Evolutionary conservation across 2,797 vertebrate genomes (phyloP), one percentile per base, ranked within the genome.

Genomic region (Otolemur crassicaudatus): DNA sequence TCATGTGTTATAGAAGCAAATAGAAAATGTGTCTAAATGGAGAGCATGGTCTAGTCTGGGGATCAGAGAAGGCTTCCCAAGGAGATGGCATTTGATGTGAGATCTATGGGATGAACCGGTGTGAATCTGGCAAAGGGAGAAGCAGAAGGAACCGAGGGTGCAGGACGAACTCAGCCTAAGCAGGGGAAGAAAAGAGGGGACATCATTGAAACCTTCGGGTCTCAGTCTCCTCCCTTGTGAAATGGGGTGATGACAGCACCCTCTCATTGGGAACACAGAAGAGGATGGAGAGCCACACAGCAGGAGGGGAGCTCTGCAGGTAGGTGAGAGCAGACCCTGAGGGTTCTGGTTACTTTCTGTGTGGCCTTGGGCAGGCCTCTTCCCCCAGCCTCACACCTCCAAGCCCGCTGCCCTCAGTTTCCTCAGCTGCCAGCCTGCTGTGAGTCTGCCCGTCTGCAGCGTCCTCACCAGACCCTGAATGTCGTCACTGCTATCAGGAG

Each of bases 141-240:
- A 17, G 37, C 65, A 7, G 40, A 27, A 16, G 69, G 67, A 34
- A 22, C 43, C 12, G 67, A 65, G 70, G 22, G 56, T 37, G 87
- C 40, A 31, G 25, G 22, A 49, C 20, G 7, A 20, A 75, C 14
- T 31, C 14, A 7, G 25, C 8, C 7, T 1, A 6, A 34, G 73
- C 20, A 27, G 46, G 70, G 37, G 12, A 60, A 20, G 70, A 19
- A 76, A 29, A 6, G 58, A 61, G 4, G 58, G 65, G 27, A 46
- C 0, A 0, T 13, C 73, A 20, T 7, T 1, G 22, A 14, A 11
- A 7, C 40, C n/a, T 8, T n/a, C 7, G 23, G 31, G 23, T 49
- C 77, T 82, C 84, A 53, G 60, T 25, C 46, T 83, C 27, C 63
- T 70, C 20, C 7, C 12, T 53, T 19, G 40, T 29, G 80, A 49